phyloP scores from a whole-genome alignment of 2,113 vertebrate genomes.

The Protobothrops mucrosquamatus region DNA sequence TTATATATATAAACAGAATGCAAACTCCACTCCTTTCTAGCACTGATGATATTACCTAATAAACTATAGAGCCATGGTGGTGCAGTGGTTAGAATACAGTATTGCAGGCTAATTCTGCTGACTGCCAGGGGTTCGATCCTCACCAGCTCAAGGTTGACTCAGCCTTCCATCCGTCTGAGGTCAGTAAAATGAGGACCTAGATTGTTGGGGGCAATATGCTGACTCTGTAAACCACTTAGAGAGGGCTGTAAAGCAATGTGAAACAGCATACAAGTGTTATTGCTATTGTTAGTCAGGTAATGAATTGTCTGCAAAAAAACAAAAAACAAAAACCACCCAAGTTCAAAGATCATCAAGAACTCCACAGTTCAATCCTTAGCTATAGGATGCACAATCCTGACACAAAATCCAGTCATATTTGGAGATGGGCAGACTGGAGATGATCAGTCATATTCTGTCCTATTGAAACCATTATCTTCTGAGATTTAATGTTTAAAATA shows the following conservation, averaged over 20 bases:
- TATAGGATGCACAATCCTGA: neutral
- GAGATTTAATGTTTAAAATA: slow-evolving; percentile 32
- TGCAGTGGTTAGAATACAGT: too few species aligned
- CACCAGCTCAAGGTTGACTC: too few species aligned
- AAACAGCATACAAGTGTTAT: too few species aligned
- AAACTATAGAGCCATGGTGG: too few species aligned
- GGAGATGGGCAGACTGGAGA: neutral
- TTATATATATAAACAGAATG: neutral
- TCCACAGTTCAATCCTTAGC: neutral
- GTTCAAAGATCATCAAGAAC: neutral
- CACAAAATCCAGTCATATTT: neutral
- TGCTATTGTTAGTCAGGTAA: neutral
- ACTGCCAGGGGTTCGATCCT: too few species aligned
- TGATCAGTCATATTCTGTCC: neutral
- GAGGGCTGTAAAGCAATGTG: too few species aligned
- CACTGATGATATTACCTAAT: neutral
- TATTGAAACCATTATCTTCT: neutral
- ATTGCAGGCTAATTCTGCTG: too few species aligned
- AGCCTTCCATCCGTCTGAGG: too few species aligned
- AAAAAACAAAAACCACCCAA: neutral
- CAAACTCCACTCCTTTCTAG: neutral
- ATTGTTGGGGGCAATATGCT: too few species aligned
- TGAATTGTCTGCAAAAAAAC: neutral
- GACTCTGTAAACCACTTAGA: too few species aligned
- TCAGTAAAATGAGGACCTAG: too few species aligned